Evolutionary conservation across 1,140 invertebrate genomes (phyloP), one percentile per base, ranked within the genome.

Genomic region (Lordiphosa mommai): DNA sequence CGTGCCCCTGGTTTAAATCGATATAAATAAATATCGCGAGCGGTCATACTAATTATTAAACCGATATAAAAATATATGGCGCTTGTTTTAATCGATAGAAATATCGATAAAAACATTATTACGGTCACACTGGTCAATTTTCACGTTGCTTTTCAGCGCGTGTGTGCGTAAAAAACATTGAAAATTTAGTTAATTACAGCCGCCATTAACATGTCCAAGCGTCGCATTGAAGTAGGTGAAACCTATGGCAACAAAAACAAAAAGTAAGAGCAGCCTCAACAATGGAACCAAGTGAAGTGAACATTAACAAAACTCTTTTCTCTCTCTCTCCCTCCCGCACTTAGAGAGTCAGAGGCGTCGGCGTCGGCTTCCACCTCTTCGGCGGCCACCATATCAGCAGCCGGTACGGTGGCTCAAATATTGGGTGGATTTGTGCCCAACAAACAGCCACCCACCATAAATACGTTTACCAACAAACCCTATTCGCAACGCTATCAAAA

Each of bases 401-500:
- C 68, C 53, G 79, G 77, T 29, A 77, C 89, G 4, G 88, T 86
- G 8, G 77, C 77, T 0, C 68, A 89, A 44, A 68, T 82, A 12
- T 36, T 76, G 0, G 88, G 90, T 6, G 91, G 91, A 32, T 82
- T 84, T 89, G 89, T 49, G 89, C 91, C 20, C 89, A 53, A 88
- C 89, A 36, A 90, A 89, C 53, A 68, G 59, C 76, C 76, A 14
- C 76, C 76, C 4, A 82, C 77, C 0, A 88, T 94, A 0, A 96
- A 96, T 89, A 92, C 93, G 2, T 94, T 93, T 52, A 95, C 92
- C 72, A 91, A 92, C 34, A 90, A 94, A 49, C 94, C 95, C 6
- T 96, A 94, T 76, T 96, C 96, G 2, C 92, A 93, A 36, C 92
- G 94, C 53, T 97, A 96, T 79, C 93, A 96, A 89, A 95, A 96